Evolutionary conservation across 2,113 vertebrate genomes (phyloP).

Genomic region (Sinocyclocheilus anshuiensis): DNA sequence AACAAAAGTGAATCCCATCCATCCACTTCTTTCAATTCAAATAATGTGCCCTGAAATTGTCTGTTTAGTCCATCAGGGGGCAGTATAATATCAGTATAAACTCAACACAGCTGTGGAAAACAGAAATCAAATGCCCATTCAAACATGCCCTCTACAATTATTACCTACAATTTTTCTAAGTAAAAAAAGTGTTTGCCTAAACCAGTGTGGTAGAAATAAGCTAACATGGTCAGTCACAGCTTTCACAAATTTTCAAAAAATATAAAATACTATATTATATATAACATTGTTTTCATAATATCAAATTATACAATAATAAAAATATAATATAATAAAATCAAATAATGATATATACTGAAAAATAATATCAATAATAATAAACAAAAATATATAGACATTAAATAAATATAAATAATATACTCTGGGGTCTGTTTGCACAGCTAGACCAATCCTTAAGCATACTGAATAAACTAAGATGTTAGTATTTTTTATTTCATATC

Average conservation of each 20-base stretch:
- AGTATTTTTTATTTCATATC: background rate
- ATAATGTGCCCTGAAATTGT: background rate
- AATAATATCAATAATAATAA: too few species aligned
- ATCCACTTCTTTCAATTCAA: background rate
- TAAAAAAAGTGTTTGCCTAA: background rate
- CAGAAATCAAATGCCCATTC: background rate
- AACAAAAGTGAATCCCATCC: background rate
- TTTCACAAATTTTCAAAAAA: background rate
- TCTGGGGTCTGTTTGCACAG: too few species aligned
- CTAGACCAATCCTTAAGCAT: too few species aligned
- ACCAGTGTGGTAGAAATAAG: background rate
- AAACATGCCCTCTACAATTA: background rate
- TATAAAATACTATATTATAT: background rate
- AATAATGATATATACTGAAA: background rate
- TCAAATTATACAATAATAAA: background rate
- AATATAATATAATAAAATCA: background rate
- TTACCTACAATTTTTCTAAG: background rate
- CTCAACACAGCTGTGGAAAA: background rate
- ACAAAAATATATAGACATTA: too few species aligned
- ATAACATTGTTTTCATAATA: background rate
- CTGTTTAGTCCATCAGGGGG: slow-evolving; percentile 46
- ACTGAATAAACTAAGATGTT: too few species aligned
- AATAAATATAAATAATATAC: too few species aligned
- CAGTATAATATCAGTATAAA: slow-evolving; percentile 38
- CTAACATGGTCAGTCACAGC: background rate